Evolutionary conservation across 2,797 vertebrate species (phyloP), one percentile per base, ranked within the genome.

Genomic region (Channa striata): DNA sequence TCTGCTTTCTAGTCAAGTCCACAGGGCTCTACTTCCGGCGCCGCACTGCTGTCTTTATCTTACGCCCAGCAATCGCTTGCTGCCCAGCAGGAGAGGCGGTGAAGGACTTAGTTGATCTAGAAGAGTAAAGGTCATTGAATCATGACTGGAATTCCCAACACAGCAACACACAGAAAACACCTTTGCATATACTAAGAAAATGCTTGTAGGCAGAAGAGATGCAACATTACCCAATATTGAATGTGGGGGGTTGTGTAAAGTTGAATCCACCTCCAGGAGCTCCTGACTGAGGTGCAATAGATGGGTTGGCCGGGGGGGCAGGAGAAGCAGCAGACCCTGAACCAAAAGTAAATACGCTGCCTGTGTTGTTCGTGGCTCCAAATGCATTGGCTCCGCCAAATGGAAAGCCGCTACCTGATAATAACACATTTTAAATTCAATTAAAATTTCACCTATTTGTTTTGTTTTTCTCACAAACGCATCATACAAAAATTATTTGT

Each of bases 41-140:
- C 68, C 98, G 96, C 90, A 99, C 91, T 13, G 97, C 98, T 48
- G 95, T 97, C 94, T 98, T 99, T 92, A 99, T 98, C 94, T 96
- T 99, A 77, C 98, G 96, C 61, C 94, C 96, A 65, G 95, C 6
- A 51, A 96, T 93, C 13, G 93, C 77, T 86, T 93, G 92, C 56
- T 81, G 90, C 87, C 93, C 95, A 49, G 94, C 85, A 43, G 95
- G 84, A 70, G 96, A 79, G 60, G 87, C 13, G 0, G 68, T 19
- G 46, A 92, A 91, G 36, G 80, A 83, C 69, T 94, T 94, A 2
- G 63, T 80, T 78, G 94, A 93, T 91, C 97, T 99, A 92, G 19
- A 59, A 57, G 43, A 66, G 8, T 4, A 70, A 21, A 44, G 14
- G 1, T 61, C 3, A 30, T 16, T 2, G 0, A 4, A 19, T 66